A percentile compares a stretch with the other conserved stretches of the same genome.
Evolutionary conservation across 2,888 invertebrate species (phyloP).

Genomic region (Leptinotarsa rubiginosa): DNA sequence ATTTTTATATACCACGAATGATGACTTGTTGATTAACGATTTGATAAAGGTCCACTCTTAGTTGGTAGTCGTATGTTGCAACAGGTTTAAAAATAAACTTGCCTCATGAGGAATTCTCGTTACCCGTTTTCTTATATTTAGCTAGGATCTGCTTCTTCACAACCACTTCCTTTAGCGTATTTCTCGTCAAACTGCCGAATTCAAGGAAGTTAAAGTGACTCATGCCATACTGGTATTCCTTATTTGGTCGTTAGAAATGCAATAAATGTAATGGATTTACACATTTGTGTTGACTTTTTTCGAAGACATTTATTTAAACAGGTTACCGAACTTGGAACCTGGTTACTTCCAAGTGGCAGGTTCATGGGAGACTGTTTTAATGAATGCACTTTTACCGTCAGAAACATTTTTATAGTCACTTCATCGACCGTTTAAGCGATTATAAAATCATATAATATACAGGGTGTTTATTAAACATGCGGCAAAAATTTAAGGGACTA

Average conservation of each 20-base stretch:
- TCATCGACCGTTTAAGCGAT: not conserved
- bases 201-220: conserved; percentile 8
- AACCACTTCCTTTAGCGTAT: conserved; percentile 11
- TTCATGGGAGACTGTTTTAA: not conserved
- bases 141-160: conserved; percentile 12
- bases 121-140: conserved; percentile 4
- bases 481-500: no score
- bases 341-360: not conserved
- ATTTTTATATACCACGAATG: conserved; percentile 6
- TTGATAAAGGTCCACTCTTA: not conserved
- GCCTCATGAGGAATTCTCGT: conserved; percentile 20
- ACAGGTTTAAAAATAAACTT: conserved; percentile 24
- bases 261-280: not conserved
- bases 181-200: conserved; percentile 17
- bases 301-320: not conserved
- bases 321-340: conserved; percentile 4
- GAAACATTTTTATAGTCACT: not conserved
- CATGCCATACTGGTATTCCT: conserved; percentile 1
- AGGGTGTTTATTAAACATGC: no score
- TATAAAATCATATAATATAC: no score
- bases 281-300: not conserved
- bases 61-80: conserved; percentile 7
- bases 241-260: conserved; percentile 7
- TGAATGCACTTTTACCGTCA: not conserved
- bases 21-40: conserved; percentile 15